phyloP scores from a whole-genome alignment of 2,888 invertebrate species.

The Phengaris alcon region DNA sequence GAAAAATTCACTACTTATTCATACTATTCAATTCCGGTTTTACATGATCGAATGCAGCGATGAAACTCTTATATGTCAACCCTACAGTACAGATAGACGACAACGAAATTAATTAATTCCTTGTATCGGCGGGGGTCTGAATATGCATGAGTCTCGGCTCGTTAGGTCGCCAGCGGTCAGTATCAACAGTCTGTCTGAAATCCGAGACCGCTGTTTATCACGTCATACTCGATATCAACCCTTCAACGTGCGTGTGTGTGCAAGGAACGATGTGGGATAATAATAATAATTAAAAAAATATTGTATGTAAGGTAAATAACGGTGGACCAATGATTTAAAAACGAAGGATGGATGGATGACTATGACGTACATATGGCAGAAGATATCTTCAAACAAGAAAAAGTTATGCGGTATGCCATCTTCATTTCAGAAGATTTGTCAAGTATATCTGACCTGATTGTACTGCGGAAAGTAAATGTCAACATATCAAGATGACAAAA shows the following conservation, averaged over 20 bases:
- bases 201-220: slow-evolving; percentile 36
- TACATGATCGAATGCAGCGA: neutral
- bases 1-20: neutral
- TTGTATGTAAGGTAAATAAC: too few species aligned
- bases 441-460: too few species aligned
- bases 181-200: slow-evolving; percentile 60
- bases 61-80: neutral
- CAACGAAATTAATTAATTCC: slow-evolving; percentile 64
- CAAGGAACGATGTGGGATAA: neutral
- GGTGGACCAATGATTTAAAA: too few species aligned
- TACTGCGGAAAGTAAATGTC: too few species aligned
- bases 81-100: slow-evolving; percentile 40
- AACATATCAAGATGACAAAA: too few species aligned
- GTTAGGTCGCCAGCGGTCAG: slow-evolving; percentile 71
- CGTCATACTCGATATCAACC: slow-evolving; percentile 31
- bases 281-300: too few species aligned
- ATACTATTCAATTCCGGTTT: neutral
- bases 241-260: neutral
- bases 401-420: too few species aligned
- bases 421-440: too few species aligned
- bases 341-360: too few species aligned
- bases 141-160: slow-evolving; percentile 75
- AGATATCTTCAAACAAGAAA: too few species aligned
- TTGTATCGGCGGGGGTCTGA: slow-evolving; percentile 52
- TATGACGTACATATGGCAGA: too few species aligned